A percentile compares a stretch with the other conserved stretches of the same genome.
Evolutionary conservation across 2,888 invertebrate genomes (phyloP).

Genomic region (Blastobasis lacticolella): DNA sequence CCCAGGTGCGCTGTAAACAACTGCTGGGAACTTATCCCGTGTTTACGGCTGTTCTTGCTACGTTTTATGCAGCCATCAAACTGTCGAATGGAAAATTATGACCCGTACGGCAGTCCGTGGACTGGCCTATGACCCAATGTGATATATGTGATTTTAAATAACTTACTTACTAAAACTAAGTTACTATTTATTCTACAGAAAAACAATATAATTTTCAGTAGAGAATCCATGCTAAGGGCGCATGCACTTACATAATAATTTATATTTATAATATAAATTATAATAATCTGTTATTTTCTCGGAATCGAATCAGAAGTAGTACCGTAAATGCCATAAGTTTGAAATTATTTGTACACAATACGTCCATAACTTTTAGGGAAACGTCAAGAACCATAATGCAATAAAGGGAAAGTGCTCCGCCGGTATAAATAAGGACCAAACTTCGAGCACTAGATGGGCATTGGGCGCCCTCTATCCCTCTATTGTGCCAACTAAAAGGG

Average conservation of each 20-base stretch:
- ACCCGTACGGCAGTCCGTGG: background rate
- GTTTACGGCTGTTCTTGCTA: constrained; percentile 1
- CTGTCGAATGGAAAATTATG: background rate
- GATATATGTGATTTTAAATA: no score
- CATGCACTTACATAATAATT: no score
- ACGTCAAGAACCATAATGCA: background rate
- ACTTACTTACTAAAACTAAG: no score
- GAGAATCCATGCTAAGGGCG: no score
- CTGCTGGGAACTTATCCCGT: constrained; percentile 6
- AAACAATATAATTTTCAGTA: no score
- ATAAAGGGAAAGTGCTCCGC: no score
- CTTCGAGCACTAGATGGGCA: background rate
- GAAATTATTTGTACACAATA: background rate
- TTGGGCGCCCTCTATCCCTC: background rate
- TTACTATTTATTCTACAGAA: no score
- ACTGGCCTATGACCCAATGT: background rate
- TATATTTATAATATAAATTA: no score
- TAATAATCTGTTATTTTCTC: no score
- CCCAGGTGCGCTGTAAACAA: constrained; percentile 15
- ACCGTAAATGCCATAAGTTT: background rate
- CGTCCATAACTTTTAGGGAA: background rate
- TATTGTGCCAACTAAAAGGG: background rate
- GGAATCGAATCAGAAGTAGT: no score
- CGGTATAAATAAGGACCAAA: no score
- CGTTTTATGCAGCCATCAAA: constrained; percentile 7